Base-by-base conservation (phyloP, 1,140 invertebrate genomes). In the Calephelis virginiensis region DNA sequence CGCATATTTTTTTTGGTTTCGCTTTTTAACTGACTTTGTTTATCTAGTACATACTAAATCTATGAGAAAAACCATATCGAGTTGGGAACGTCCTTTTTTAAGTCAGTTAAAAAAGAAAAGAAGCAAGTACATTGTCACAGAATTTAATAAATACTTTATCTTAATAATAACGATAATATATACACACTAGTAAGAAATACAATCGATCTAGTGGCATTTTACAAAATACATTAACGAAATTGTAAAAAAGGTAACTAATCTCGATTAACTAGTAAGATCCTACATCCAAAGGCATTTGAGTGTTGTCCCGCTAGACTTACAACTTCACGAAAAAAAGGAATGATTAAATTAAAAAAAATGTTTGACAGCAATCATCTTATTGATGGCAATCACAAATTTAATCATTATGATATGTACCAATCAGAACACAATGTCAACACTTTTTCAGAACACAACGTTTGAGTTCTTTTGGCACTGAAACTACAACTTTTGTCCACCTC, bases 121-220 rank as follows among this genome's bases (percentile, higher is more conserved):
- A 66, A 53, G 46, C 7, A 60, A 8, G 8, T 38, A n/a, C 40
- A 40, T 43, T 43, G 6, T 11, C 11, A 66, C 60, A 70, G 66
- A 56, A 53, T 71, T 71, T 74, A 68, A 71, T 74, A 71, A 71
- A 66, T 63, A 70, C 67, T 53, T 70, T 66, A 66, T 50, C 66
- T 69, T 68, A 74, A 66, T 66, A 43, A 63, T 64, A 37, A 56
- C 28, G 53, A 56, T 56, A 11, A 37, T 56, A 56, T 56, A 56
- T 38, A 56, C 14, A 38, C 8, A 56, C n/a, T n/a, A 13, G 12
- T 1, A 13, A 13, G 6, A 7, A 7, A 56, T 53, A 28, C 50
- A 53, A 56, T 37, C 50, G 9, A 11, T 28, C 50, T 11, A 17
- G 50, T 56, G 53, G 53, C 53, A 28, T 14, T 56, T 11, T 8